Evolutionary conservation across 2,797 vertebrate genomes (phyloP).

Genomic region (Vespertilio murinus): DNA sequence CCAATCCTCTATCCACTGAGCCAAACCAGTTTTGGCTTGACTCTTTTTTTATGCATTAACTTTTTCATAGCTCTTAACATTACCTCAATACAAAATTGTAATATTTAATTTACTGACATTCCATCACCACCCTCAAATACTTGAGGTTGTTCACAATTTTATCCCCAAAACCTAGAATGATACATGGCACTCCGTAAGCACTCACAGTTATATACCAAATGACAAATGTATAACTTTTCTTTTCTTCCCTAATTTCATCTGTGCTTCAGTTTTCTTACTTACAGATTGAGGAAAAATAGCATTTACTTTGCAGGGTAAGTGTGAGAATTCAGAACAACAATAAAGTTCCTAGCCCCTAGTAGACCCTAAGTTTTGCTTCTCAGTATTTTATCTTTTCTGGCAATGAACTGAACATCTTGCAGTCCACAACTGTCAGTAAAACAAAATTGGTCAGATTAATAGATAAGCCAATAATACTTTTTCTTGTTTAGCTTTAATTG

Average conservation of each 20-base stretch:
- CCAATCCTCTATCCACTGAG: too few relatives aligned
- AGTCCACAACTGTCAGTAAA: background rate
- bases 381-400: background rate
- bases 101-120: background rate
- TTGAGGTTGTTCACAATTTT: background rate
- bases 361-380: background rate
- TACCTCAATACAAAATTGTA: background rate
- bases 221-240: background rate
- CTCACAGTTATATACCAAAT: background rate
- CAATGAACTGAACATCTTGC: background rate
- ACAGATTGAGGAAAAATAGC: background rate
- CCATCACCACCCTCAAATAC: background rate
- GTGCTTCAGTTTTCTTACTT: background rate
- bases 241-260: background rate
- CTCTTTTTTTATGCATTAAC: background rate
- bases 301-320: background rate
- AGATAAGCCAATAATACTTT: slow-evolving; percentile 6
- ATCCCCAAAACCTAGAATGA: background rate
- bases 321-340: background rate
- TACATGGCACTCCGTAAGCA: background rate
- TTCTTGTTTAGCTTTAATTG: slow-evolving; percentile 31
- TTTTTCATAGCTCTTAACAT: background rate
- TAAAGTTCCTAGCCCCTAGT: background rate
- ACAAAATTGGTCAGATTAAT: slow-evolving; percentile 50
- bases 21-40: too few relatives aligned